A percentile compares a stretch with the other conserved stretches of the same genome.
These are phyloP conservation scores for Drosophila leontia DNA, from an alignment of 1,140 invertebrate species.

Conservation along the genomic window DNA sequence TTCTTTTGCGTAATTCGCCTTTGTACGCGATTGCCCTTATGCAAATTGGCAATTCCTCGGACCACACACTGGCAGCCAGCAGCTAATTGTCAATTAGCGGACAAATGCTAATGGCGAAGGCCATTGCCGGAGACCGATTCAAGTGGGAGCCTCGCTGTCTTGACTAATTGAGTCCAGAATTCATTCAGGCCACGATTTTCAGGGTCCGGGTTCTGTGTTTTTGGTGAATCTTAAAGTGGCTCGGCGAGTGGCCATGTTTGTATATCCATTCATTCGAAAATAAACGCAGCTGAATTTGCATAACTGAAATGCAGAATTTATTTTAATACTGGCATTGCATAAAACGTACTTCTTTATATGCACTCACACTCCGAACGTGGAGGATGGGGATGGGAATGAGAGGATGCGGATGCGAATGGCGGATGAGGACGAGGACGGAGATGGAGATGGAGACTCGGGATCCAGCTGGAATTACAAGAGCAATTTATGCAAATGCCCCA, in stretches of 20 bases:
- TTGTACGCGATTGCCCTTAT: conserved; percentile 16
- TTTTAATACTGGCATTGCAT: conserved; percentile 75
- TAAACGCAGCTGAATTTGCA: conserved; percentile 59
- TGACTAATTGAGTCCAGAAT: conserved; percentile 56
- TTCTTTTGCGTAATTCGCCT: neutral
- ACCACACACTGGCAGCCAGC: conserved; percentile 31
- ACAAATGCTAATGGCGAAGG: conserved; percentile 57
- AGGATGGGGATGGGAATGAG: neutral
- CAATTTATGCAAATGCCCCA: conserved; percentile 69
- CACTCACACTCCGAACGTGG: conserved; percentile 29
- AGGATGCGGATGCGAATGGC: conserved; percentile 10
- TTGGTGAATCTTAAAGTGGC: conserved; percentile 6
- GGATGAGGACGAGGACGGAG: neutral
- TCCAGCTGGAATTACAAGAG: conserved; percentile 47
- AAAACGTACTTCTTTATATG: conserved; percentile 68
- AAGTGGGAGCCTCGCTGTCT: conserved; percentile 22
- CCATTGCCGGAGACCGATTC: conserved; percentile 23
- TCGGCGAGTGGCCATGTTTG: conserved; percentile 22
- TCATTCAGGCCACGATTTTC: conserved; percentile 33
- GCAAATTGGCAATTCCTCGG: conserved; percentile 32
- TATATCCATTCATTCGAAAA: conserved; percentile 30
- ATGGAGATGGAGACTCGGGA: neutral
- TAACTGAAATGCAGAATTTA: conserved; percentile 70
- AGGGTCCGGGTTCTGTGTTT: neutral
- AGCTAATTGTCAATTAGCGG: conserved; percentile 68